Evolutionary conservation across 2,888 invertebrate species (phyloP).

Genomic region (Ophraella communa): DNA sequence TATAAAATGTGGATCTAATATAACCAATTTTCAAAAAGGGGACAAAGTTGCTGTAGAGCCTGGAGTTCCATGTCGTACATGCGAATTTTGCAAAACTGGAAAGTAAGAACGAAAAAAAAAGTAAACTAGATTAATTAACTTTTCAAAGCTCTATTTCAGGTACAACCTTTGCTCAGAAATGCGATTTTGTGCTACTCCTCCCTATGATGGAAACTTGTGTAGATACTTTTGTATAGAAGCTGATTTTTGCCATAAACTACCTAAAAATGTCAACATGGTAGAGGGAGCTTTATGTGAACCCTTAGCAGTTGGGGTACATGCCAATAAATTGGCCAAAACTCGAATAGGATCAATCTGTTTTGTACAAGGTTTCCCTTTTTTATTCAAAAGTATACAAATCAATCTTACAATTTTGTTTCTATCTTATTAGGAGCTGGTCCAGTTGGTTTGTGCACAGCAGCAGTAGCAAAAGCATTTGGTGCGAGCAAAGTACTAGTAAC

Average conservation of each 20-base stretch:
- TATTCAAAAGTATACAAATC: too few species aligned
- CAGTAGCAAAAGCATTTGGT: conserved; percentile 85
- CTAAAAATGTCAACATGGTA: conserved; percentile 86
- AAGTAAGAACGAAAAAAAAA: conserved; percentile 37
- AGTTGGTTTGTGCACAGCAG: conserved; percentile 82
- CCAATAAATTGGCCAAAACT: conserved; percentile 83
- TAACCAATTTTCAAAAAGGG: conserved; percentile 70
- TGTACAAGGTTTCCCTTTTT: conserved; percentile 70
- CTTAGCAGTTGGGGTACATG: conserved; percentile 90
- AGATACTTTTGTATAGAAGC: conserved; percentile 88
- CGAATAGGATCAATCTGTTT: conserved; percentile 66
- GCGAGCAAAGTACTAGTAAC: conserved; percentile 75
- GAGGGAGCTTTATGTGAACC: conserved; percentile 95
- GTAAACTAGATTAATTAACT: too few species aligned
- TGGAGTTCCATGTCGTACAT: conserved; percentile 84
- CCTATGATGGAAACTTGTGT: conserved; percentile 84
- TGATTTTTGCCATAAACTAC: conserved; percentile 87
- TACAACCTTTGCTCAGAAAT: conserved; percentile 92
- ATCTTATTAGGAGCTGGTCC: conserved; percentile 74
- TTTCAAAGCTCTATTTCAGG: too few species aligned
- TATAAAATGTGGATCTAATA: conserved; percentile 74
- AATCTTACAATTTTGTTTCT: too few species aligned
- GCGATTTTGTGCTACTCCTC: conserved; percentile 92
- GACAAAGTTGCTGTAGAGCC: conserved; percentile 95
- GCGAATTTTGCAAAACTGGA: conserved; percentile 85